phyloP scores from a whole-genome alignment of 2,797 vertebrate genomes.

The Semotilus atromaculatus region DNA sequence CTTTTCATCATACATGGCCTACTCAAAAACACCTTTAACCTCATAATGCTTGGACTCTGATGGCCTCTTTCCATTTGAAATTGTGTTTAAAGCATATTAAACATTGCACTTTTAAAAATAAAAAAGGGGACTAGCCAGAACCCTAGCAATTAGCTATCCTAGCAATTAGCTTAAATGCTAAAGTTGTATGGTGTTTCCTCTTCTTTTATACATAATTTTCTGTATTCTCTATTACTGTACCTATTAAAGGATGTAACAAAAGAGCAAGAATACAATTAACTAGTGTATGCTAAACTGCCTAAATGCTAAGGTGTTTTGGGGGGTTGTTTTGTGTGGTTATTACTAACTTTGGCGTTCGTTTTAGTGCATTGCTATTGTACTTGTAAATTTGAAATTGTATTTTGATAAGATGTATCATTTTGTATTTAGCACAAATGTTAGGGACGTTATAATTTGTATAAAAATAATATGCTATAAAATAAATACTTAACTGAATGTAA shows the following conservation, averaged over 20 bases:
- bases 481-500: not conserved
- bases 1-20: not conserved
- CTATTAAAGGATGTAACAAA: not conserved
- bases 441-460: not conserved
- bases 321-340: not conserved
- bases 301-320: not conserved
- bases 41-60: not conserved
- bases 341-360: not conserved
- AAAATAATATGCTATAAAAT: not conserved
- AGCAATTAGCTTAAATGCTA: not conserved
- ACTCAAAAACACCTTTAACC: not conserved
- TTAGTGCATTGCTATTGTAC: not conserved
- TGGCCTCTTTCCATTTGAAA: not conserved
- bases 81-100: not conserved
- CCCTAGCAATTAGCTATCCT: not conserved
- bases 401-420: not conserved
- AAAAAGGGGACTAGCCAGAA: not conserved
- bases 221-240: not conserved
- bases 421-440: not conserved
- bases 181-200: not conserved
- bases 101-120: not conserved
- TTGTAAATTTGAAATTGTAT: not conserved
- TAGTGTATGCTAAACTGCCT: not conserved
- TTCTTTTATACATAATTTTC: not conserved
- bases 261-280: not conserved